These are phyloP conservation scores for Anoncus sp. DNA, from an alignment of 2,888 invertebrate genomes.

Conservation along the genomic window DNA sequence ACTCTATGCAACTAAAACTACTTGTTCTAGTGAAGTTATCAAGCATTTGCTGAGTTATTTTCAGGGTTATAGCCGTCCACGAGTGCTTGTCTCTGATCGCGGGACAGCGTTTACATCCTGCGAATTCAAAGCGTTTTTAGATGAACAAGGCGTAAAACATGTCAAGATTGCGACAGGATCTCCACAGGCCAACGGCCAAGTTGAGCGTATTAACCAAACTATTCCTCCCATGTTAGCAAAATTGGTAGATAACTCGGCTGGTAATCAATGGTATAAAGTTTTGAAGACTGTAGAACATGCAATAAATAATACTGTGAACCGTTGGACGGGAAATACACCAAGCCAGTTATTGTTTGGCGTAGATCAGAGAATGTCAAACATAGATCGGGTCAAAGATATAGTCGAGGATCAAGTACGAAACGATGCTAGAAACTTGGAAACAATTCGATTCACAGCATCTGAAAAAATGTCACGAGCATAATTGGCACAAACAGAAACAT, in stretches of 20 bases:
- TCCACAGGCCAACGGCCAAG: no score
- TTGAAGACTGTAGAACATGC: conserved; percentile 36
- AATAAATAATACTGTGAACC: conserved; percentile 41
- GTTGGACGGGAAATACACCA: no score
- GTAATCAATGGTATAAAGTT: conserved; percentile 52
- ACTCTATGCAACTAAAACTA: conserved; percentile 47
- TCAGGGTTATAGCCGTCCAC: conserved; percentile 37
- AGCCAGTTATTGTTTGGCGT: conserved; percentile 40
- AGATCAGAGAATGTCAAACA: no score
- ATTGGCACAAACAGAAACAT: no score
- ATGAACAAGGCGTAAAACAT: conserved; percentile 62
- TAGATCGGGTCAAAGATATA: no score
- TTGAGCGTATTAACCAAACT: conserved; percentile 61
- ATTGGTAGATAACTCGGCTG: conserved; percentile 8
- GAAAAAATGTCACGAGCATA: no score
- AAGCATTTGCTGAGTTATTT: conserved; percentile 36
- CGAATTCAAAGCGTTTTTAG: conserved; percentile 51
- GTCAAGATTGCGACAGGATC: conserved; percentile 69
- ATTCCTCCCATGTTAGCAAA: conserved; percentile 67
- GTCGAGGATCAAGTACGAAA: conserved; percentile 27
- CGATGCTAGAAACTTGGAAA: no score
- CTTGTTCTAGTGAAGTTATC: conserved; percentile 42
- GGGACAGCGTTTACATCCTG: conserved; percentile 37
- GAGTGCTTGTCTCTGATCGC: conserved; percentile 43
- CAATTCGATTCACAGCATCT: no score